Evolutionary conservation across 2,797 vertebrate genomes (phyloP).

Genomic region (Antennarius maculatus): DNA sequence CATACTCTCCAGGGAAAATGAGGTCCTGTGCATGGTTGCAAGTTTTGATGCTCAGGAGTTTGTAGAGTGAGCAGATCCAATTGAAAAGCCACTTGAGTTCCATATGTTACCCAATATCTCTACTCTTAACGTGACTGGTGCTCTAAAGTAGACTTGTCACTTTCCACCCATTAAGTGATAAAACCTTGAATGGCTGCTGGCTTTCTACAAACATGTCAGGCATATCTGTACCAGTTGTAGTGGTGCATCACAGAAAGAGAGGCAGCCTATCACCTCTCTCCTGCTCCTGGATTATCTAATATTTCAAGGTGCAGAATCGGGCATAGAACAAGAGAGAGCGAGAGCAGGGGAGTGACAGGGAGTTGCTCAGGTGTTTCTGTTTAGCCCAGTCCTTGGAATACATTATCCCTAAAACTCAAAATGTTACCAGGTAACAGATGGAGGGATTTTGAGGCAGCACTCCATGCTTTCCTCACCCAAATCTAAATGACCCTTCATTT

Average conservation of each 20-base stretch:
- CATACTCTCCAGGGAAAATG: conserved; percentile 29
- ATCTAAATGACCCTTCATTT: conserved; percentile 71
- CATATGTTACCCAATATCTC: conserved; percentile 37
- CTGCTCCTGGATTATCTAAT: conserved; percentile 66
- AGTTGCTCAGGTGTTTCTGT: conserved; percentile 66
- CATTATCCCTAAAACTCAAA: conserved; percentile 59
- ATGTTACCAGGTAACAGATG: conserved; percentile 73
- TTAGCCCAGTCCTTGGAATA: conserved; percentile 62
- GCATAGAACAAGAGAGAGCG: conserved; percentile 8
- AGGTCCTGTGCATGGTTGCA: conserved; percentile 6
- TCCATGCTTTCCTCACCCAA: conserved; percentile 38
- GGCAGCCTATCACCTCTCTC: conserved; percentile 53
- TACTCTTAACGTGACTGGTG: conserved; percentile 39
- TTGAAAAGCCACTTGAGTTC: conserved; percentile 37
- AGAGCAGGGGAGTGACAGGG: neutral
- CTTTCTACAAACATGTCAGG: conserved; percentile 62
- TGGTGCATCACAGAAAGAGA: conserved; percentile 26
- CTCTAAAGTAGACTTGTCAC: conserved; percentile 62
- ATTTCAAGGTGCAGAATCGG: conserved; percentile 62
- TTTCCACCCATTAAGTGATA: conserved; percentile 55
- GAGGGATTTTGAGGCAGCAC: conserved; percentile 27
- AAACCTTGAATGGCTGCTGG: conserved; percentile 48
- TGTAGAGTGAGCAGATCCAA: conserved; percentile 19
- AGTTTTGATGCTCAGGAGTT: conserved; percentile 14
- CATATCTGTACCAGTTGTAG: conserved; percentile 51